phyloP scores from a whole-genome alignment of 2,113 vertebrate species.

The Synodontis membranacea region DNA sequence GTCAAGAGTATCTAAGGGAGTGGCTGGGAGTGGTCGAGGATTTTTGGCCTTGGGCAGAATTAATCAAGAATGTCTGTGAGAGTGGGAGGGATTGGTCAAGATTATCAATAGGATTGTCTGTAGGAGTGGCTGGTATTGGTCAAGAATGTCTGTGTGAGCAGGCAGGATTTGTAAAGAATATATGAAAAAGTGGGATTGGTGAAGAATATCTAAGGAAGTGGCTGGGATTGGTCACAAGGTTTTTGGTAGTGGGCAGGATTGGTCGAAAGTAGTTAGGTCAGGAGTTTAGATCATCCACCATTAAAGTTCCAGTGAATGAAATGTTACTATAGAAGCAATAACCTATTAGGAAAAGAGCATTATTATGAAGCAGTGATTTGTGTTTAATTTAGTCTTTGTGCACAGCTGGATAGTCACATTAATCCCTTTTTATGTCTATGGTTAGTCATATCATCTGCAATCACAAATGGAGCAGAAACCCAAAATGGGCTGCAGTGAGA shows the following conservation, averaged over 20 bases:
- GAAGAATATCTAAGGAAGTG: not conserved
- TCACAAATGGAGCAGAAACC: not conserved
- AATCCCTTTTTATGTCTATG: not conserved
- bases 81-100: not conserved
- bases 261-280: not conserved
- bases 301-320: not conserved
- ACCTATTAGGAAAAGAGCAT: not conserved
- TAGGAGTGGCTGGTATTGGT: not conserved
- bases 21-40: not conserved
- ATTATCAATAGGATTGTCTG: not conserved
- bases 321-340: not conserved
- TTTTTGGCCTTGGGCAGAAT: too few relatives aligned
- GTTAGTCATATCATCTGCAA: not conserved
- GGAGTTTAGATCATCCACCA: not conserved
- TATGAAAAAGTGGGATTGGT: not conserved
- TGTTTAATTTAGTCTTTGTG: not conserved
- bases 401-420: not conserved
- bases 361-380: not conserved
- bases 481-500: conserved; percentile 8
- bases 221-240: not conserved
- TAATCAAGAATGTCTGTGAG: not conserved
- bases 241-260: not conserved
- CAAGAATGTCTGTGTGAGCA: not conserved
- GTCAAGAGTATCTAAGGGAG: not conserved
- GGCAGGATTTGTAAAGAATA: not conserved